Evolutionary conservation across 2,113 vertebrate genomes (phyloP).

Genomic region (Ictalurus furcatus): DNA sequence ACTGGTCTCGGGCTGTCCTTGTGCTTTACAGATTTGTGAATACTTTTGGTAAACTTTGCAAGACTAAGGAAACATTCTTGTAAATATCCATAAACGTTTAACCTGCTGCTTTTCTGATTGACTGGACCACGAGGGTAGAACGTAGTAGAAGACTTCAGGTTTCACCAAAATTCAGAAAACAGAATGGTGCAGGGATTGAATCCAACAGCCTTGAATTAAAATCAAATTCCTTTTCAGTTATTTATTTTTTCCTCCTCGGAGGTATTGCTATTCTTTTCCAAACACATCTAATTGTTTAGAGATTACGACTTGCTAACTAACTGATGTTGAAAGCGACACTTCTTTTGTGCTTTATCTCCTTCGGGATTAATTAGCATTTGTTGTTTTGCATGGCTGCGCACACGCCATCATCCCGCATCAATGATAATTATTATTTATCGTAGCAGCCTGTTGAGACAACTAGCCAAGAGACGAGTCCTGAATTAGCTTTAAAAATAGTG

Average conservation of each 20-base stretch:
- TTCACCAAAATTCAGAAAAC: background rate
- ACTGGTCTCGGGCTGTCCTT: conserved; percentile 40
- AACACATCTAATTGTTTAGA: conserved; percentile 46
- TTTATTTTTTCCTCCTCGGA: background rate
- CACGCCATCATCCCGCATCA: conserved; percentile 46
- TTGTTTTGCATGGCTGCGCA: conserved; percentile 51
- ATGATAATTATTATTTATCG: conserved; percentile 46
- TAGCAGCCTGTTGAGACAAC: conserved; percentile 26
- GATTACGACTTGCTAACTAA: conserved; percentile 38
- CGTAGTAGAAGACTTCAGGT: background rate
- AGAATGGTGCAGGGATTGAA: background rate
- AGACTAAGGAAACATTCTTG: background rate
- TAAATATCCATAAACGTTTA: conserved; percentile 26
- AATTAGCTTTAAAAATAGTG: conserved; percentile 23
- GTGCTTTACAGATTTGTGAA: conserved; percentile 47
- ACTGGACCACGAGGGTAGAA: background rate
- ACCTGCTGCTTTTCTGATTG: background rate
- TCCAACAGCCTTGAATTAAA: background rate
- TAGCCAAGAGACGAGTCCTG: conserved; percentile 33
- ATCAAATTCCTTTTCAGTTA: background rate
- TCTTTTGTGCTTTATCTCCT: conserved; percentile 41
- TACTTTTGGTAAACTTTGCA: conserved; percentile 23
- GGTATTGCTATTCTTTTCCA: conserved; percentile 24
- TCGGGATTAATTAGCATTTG: conserved; percentile 54
- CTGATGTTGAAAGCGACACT: conserved; percentile 48